Conservation (phyloP, 1,140 invertebrate species). For the Diplogasteroides magnus region DNA sequence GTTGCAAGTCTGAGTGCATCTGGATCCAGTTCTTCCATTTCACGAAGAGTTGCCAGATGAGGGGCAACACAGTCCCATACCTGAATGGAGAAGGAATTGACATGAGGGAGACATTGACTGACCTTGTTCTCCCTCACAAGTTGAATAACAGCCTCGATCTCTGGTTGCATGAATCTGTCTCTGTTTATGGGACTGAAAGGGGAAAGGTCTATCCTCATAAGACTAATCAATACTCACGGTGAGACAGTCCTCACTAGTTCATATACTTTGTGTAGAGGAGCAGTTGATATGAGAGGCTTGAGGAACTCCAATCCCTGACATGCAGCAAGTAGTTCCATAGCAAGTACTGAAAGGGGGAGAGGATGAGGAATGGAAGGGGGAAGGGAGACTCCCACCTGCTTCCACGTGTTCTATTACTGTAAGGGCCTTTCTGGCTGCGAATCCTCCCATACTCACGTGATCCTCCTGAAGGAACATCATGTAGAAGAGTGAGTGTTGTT, state of each 20-base stretch:
- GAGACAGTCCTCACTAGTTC: conserved; percentile 62
- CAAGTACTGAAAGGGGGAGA: conserved; percentile 61
- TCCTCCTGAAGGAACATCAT: conserved; percentile 60
- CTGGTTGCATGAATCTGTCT: conserved; percentile 53
- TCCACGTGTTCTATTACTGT: conserved; percentile 56
- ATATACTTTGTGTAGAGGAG: conserved; percentile 68
- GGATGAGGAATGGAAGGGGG: too few relatives aligned
- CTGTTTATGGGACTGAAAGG: conserved; percentile 44
- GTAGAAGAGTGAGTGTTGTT: background rate
- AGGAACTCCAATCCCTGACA: conserved; percentile 73
- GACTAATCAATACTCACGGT: conserved; percentile 35
- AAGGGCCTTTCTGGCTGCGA: conserved; percentile 67
- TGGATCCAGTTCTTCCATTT: conserved; percentile 40
- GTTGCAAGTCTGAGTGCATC: conserved; percentile 42
- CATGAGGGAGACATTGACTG: background rate
- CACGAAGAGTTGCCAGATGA: conserved; percentile 40
- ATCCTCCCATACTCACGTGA: conserved; percentile 73
- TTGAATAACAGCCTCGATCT: conserved; percentile 47
- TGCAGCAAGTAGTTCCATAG: conserved; percentile 68
- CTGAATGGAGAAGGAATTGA: too few relatives aligned
- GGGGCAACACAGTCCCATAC: conserved; percentile 45
- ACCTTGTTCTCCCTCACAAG: conserved; percentile 47
- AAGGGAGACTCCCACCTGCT: conserved; percentile 33
- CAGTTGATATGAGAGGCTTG: conserved; percentile 67
- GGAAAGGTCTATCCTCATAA: background rate